Percentiles rank a stretch among this genome's conserved stretches.
These are phyloP conservation scores for Lepilemur ruficaudatus DNA, from an alignment of 2,797 vertebrate species.

Conservation along the genomic window DNA sequence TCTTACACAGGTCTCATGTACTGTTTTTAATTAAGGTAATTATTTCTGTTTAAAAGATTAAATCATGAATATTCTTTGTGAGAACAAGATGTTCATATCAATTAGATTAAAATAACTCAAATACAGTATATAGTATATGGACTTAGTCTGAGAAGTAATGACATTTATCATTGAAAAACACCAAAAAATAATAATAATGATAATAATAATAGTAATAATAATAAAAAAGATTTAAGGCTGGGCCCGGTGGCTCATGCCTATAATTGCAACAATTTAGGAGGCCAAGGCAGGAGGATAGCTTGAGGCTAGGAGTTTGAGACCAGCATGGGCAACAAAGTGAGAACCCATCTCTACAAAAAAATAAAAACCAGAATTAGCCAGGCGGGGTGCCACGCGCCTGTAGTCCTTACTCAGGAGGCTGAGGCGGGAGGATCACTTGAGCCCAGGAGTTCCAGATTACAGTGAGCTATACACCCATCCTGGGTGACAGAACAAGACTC, in stretches of 20 bases:
- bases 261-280: background rate
- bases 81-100: background rate
- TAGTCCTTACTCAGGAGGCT: background rate
- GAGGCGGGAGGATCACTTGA: background rate
- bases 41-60: conserved; percentile 40
- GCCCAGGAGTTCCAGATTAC: background rate
- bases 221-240: background rate
- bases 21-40: background rate
- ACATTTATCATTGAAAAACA: conserved; percentile 1
- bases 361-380: background rate
- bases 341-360: background rate
- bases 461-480: background rate
- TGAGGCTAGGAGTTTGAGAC: background rate
- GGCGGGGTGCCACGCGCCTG: too few relatives aligned
- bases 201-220: too few relatives aligned
- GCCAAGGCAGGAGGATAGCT: background rate
- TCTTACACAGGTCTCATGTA: background rate
- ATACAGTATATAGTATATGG: background rate
- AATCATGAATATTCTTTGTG: background rate
- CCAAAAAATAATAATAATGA: background rate
- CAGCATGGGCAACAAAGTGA: background rate
- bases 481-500: background rate
- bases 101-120: background rate
- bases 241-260: background rate
- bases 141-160: background rate